These are phyloP conservation scores for Eupeodes latifasciatus DNA, from an alignment of 2,888 invertebrate genomes.

Conservation along the genomic window DNA sequence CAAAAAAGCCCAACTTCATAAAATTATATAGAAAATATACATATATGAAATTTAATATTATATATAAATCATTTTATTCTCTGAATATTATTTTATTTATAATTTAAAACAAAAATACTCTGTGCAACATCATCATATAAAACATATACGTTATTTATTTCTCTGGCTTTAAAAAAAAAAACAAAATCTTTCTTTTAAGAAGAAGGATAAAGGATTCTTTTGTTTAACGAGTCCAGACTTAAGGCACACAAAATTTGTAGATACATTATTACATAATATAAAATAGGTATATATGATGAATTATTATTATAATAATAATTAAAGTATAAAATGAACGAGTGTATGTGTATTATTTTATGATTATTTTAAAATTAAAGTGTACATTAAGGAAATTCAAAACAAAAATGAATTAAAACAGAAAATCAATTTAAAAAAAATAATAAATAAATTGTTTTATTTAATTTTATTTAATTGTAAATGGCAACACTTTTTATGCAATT, in stretches of 20 bases:
- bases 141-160: constrained; percentile 20
- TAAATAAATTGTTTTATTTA: constrained; percentile 17
- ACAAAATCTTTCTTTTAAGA: too few species aligned
- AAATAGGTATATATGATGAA: constrained; percentile 10
- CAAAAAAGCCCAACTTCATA: constrained; percentile 22
- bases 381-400: constrained; percentile 54
- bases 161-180: constrained; percentile 3
- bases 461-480: neutral
- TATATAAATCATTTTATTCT: constrained; percentile 7
- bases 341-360: constrained; percentile 65
- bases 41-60: constrained; percentile 40
- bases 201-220: too few species aligned
- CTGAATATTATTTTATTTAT: constrained; percentile 4
- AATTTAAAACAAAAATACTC: neutral
- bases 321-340: constrained; percentile 50
- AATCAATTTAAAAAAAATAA: constrained; percentile 53
- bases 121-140: neutral
- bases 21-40: constrained; percentile 42
- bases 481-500: too few species aligned
- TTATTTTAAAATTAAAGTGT: constrained; percentile 61
- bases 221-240: too few species aligned
- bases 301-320: neutral
- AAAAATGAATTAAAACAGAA: constrained; percentile 44
- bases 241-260: constrained; percentile 29
- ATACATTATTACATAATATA: constrained; percentile 4